A percentile compares a stretch with the other conserved stretches of the same genome.
phyloP scores from a whole-genome alignment of 2,888 invertebrate species.

The Brachylomia viminalis region DNA sequence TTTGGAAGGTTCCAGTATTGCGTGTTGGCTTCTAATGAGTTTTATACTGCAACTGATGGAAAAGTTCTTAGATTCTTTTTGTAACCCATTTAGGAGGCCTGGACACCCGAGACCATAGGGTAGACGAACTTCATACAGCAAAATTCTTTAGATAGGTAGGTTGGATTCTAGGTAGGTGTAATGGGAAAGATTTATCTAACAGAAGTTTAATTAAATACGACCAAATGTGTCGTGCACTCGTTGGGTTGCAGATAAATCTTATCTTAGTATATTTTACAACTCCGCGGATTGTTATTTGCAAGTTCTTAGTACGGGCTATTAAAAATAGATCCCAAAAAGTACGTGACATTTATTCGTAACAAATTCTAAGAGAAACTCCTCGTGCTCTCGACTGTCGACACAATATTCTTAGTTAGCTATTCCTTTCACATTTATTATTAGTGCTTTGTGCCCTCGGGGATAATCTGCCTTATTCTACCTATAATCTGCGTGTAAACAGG shows the following conservation, averaged over 20 bases:
- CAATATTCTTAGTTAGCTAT: constrained; percentile 48
- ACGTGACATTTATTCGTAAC: constrained; percentile 31
- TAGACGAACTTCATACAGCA: neutral
- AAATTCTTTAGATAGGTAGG: neutral
- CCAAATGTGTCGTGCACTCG: neutral
- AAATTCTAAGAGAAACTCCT: constrained; percentile 15
- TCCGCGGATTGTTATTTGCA: constrained; percentile 26
- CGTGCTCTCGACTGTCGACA: constrained; percentile 2
- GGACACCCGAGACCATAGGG: neutral
- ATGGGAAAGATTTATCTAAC: neutral
- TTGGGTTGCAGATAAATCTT: constrained; percentile 25
- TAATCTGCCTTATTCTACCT: constrained; percentile 52
- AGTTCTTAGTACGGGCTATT: constrained; percentile 42
- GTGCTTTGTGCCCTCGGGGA: constrained; percentile 37
- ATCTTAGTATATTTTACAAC: constrained; percentile 30
- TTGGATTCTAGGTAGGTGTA: neutral
- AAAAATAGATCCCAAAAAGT: constrained; percentile 39
- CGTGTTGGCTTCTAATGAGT: constrained; percentile 7
- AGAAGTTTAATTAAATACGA: neutral
- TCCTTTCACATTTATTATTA: constrained; percentile 53
- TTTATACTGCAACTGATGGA: neutral
- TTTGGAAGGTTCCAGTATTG: constrained; percentile 16
- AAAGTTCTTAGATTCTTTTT: neutral
- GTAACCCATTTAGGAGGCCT: neutral
- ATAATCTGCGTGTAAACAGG: constrained; percentile 59